phyloP scores from a whole-genome alignment of 2,113 vertebrate species.

The Morone chrysops region DNA sequence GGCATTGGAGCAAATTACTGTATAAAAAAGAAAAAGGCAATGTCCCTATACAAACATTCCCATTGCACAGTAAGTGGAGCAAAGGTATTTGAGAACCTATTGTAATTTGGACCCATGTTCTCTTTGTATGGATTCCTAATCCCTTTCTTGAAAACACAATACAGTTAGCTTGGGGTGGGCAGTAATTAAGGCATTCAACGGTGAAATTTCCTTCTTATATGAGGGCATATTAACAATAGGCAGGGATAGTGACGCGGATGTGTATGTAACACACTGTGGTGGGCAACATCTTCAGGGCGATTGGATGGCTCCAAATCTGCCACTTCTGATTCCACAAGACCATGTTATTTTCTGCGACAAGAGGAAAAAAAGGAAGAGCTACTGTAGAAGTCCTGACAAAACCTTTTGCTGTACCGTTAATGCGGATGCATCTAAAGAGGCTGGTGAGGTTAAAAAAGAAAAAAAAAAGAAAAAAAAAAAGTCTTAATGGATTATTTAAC shows the following conservation, averaged over 20 bases:
- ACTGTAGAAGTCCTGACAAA: conserved; percentile 43
- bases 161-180: conserved; percentile 17
- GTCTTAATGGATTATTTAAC: conserved; percentile 80
- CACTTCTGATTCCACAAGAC: conserved; percentile 36
- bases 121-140: conserved; percentile 38
- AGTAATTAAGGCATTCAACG: conserved; percentile 51
- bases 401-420: conserved; percentile 37
- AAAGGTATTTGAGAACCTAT: conserved; percentile 2
- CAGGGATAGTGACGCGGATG: background rate
- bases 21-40: too few relatives aligned
- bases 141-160: conserved; percentile 46
- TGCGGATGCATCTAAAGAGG: conserved; percentile 58
- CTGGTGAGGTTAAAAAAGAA: conserved; percentile 22
- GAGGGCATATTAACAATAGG: conserved; percentile 43
- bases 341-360: conserved; percentile 3
- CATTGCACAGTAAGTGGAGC: background rate
- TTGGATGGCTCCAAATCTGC: conserved; percentile 29
- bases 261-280: background rate
- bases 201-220: conserved; percentile 45
- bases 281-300: conserved; percentile 18
- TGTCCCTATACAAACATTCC: too few relatives aligned
- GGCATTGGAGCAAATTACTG: too few relatives aligned
- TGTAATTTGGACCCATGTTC: background rate
- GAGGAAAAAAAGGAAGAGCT: background rate
- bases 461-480: conserved; percentile 22